Conservation (phyloP, 2,113 vertebrate genomes). For the Chlorocebus sabaeus region DNA sequence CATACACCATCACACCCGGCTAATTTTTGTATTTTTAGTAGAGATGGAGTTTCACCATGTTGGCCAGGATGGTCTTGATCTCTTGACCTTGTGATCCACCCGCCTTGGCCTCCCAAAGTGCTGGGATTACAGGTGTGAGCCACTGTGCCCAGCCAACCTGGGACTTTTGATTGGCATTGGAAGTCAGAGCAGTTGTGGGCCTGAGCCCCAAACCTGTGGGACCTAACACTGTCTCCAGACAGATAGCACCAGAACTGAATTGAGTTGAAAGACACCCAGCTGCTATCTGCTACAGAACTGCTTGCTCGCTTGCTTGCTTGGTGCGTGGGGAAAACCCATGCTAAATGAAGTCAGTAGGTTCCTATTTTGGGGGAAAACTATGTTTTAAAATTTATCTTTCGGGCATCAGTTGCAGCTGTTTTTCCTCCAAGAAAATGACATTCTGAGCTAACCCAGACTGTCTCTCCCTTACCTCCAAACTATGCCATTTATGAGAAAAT, state of each 20-base stretch:
- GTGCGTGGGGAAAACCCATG: neutral
- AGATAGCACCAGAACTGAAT: neutral
- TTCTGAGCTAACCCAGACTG: neutral
- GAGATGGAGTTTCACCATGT: too few species aligned
- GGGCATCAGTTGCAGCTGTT: neutral
- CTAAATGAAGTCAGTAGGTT: neutral
- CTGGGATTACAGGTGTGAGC: too few species aligned
- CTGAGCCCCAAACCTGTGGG: neutral
- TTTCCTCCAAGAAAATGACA: neutral
- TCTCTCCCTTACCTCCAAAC: neutral
- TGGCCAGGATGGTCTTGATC: too few species aligned
- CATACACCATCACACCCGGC: rapidly evolving
- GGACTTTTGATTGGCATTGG: neutral
- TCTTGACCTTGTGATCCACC: too few species aligned
- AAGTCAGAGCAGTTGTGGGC: neutral
- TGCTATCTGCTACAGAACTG: neutral
- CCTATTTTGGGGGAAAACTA: neutral
- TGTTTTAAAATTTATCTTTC: neutral
- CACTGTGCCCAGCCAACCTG: neutral
- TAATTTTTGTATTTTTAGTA: too few species aligned
- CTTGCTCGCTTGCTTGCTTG: neutral
- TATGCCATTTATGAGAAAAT: constrained; percentile 50
- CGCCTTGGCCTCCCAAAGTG: too few species aligned
- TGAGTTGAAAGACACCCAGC: neutral
- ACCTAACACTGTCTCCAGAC: neutral